Base-by-base conservation (phyloP, 2,888 invertebrate genomes). In the Chymomyza amoena region DNA sequence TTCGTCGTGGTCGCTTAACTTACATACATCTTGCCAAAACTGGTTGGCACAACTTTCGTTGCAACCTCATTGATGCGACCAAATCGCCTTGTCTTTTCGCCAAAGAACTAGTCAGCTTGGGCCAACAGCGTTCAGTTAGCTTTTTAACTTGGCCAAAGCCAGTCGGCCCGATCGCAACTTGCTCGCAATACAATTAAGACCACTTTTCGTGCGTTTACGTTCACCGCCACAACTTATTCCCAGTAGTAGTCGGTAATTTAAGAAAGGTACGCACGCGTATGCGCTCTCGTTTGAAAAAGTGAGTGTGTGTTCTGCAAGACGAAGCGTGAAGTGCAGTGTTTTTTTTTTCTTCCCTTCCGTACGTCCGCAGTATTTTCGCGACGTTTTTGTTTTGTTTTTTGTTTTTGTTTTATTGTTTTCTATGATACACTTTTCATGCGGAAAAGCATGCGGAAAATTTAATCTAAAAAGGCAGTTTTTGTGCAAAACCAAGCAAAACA, bases 281-380 rank as follows among this genome's bases (percentile, higher is more conserved):
- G 69, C 63, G 64, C 59, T 18, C 25, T 65, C 54, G 74, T 69
- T 72, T 39, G 59, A 51, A 68, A 73, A 64, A 59, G 59, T 61
- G 65, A 64, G 61, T 61, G 66, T 70, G 76, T 88, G 88, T 84
- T 84, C 88, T 85, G 88, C 88, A 84, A 88, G 80, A 80, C 87
- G 82, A 61, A 85, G 87, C 87, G 85, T 85, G 89, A 85, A 88
- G 87, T 86, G 84, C 83, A 87, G 69, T 51, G 54, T 57, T 9
- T n/a, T 56, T 36, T 2, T 6, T 66, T 69, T 69, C 70, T 9
- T 32, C 25, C 25, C 25, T 25, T 25, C 25, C 25, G 25, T 25
- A 25, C 63, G 61, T 66, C 66, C 64, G 61, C 60, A 60, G 67
- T 73, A 10, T 25, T 45, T 50, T 45, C 15, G 51, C 52, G 65